Base-by-base conservation (phyloP, 2,113 vertebrate genomes). In the Eretmochelys imbricata region DNA sequence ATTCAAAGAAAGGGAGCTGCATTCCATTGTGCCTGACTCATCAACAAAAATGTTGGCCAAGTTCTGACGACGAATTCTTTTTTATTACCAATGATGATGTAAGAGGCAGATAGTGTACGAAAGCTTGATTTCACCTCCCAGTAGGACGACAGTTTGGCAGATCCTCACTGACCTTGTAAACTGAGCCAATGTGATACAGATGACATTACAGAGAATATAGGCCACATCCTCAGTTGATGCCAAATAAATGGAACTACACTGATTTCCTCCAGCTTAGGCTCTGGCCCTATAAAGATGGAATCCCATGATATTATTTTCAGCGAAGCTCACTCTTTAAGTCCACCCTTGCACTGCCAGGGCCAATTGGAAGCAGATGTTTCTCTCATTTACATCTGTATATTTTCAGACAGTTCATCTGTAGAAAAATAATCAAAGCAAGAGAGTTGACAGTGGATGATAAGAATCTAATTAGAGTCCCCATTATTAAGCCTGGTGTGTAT, bases 351-450 rank as follows among this genome's bases (percentile, higher is more conserved):
- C 72, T 94, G 85, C 86, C 54, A 84, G 83, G 49, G 87, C 96
- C 93, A 91, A 4, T 2, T 11, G 83, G 82, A 57, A 96, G 54
- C 96, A 95, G 85, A 96, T 92, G 93, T 96, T 96, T 95, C 92
- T 95, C 92, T 93, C 75, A 96, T 97, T 87, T 93, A 24, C 20
- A 38, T 88, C 85, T 86, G 89, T 38, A 1, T 85, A 80, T 82
- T 84, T 94, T 95, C 48, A 76, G 91, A 88, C 3, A 4, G 87
- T 88, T 96, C 94, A 81, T 48, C 8, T 95, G 85, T 83, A 96
- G 90, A 94, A 93, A 95, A 97, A 93, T 0, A 48, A 95, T 91
- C 95, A 96, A 95, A 89, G 87, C 54, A 69, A 86, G 83, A 95
- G 84, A 82, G 95, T 96, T 93, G 95, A 92, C 96, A 84, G 50